Evolutionary conservation across 2,113 vertebrate genomes (phyloP).

Genomic region (Melanerpes formicivorus): DNA sequence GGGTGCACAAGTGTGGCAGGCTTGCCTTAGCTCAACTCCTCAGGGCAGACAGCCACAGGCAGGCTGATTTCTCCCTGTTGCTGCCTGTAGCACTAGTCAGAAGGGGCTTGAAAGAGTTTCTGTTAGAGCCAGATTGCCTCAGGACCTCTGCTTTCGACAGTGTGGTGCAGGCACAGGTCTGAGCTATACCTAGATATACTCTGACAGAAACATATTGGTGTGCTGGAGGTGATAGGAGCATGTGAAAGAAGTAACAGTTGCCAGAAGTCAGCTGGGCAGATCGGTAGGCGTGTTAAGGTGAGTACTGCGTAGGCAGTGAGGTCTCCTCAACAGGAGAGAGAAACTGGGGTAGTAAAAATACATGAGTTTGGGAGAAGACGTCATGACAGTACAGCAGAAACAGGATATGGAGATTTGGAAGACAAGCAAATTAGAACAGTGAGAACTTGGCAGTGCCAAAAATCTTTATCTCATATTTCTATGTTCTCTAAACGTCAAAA

Average conservation of each 20-base stretch:
- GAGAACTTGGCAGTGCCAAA: background rate
- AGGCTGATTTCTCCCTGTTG: background rate
- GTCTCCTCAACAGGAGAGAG: background rate
- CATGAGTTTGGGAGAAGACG: background rate
- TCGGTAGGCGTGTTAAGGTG: background rate
- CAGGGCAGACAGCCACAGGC: background rate
- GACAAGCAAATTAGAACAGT: background rate
- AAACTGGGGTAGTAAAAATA: background rate
- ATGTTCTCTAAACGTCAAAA: background rate
- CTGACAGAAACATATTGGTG: background rate
- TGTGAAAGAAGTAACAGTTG: background rate
- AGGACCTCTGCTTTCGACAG: background rate
- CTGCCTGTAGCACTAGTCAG: background rate
- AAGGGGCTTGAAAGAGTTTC: background rate
- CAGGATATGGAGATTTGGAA: background rate
- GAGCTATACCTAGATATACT: background rate
- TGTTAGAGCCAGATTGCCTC: background rate
- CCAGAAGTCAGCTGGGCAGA: background rate
- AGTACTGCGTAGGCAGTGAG: background rate
- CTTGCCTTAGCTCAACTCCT: background rate
- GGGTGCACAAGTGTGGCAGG: background rate
- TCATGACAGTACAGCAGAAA: background rate
- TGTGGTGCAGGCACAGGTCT: accelerated
- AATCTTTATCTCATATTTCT: background rate
- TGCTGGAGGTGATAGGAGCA: background rate